Evolutionary conservation across 2,113 vertebrate genomes (phyloP), one percentile per base, ranked within the genome.

Genomic region (Lasiurus borealis): DNA sequence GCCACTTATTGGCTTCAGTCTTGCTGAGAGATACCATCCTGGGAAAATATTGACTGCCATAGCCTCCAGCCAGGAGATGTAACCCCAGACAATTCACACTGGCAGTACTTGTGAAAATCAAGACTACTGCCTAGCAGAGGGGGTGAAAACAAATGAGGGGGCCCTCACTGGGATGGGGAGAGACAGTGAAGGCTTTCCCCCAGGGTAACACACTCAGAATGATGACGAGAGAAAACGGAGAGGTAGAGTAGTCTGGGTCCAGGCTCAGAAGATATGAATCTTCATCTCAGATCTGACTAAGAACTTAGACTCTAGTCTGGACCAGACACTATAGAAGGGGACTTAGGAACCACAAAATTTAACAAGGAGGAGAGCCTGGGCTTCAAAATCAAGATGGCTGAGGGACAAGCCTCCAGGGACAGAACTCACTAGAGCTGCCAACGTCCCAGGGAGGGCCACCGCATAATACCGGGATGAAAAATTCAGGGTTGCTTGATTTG

Each of bases 31-130:
- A 78, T 34, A 50, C 31, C 72, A 92, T 69, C 50, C 73, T 93
- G 81, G 50, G 77, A 88, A 97, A 95, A 91, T 93, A 93, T 50
- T 68, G 95, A 94, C 85, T 88, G 93, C 34, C 48, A 69, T 21
- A 85, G 95, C 88, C 25, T 82, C 86, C 85, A 95, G 34, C 83
- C 36, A 88, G 89, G 57, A 95, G 84, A 85, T 72, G 50, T 84
- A 85, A 91, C 77, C 34, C 50, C 44, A 92, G 92, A 88, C 77
- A 97, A 96, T 92, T 97, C 95, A 97, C 93, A 95, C 88, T 88
- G 88, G 21, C 10, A 90, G 76, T 88, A 90, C 81, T 96, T 97
- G 90, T 96, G 93, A 97, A 95, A 95, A 94, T 90, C 87, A 93
- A 91, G 69, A 73, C 72, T 2, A 59, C 23, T 44, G 73, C 76